Percentiles rank a stretch among this genome's conserved stretches.
Evolutionary conservation across 2,888 invertebrate species (phyloP).

Genomic region (Phyllotreta striolata): DNA sequence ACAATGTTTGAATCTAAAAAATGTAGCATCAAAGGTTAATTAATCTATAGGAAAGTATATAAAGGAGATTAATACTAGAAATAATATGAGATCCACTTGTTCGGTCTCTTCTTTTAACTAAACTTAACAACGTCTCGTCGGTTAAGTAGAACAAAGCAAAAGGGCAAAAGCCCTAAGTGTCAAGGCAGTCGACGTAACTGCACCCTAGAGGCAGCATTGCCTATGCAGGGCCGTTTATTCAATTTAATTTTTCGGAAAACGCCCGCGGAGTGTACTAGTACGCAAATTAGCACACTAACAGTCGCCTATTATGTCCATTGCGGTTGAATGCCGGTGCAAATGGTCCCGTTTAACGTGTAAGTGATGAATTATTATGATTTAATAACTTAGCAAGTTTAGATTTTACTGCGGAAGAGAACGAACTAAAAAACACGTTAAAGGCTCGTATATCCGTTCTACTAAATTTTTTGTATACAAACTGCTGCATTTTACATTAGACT

Average conservation of each 20-base stretch:
- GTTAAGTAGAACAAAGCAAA: not conserved
- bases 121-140: too few species aligned
- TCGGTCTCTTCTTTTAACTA: too few species aligned
- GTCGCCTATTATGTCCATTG: slow-evolving; percentile 51
- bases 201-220: slow-evolving; percentile 37
- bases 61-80: too few species aligned
- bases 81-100: too few species aligned
- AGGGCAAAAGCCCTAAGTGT: not conserved
- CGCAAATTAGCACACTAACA: slow-evolving; percentile 50
- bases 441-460: too few species aligned
- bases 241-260: slow-evolving; percentile 48
- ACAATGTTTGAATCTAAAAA: too few species aligned
- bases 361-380: slow-evolving; percentile 48
- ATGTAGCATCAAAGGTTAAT: too few species aligned
- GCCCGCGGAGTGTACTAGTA: slow-evolving; percentile 35
- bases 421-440: too few species aligned
- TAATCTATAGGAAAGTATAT: too few species aligned
- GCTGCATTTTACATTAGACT: not conserved
- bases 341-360: slow-evolving; percentile 50
- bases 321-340: slow-evolving; percentile 48
- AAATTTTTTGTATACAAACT: too few species aligned
- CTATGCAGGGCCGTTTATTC: slow-evolving; percentile 44
- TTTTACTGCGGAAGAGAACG: not conserved
- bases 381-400: not conserved
- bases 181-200: slow-evolving; percentile 36